Percentiles rank a stretch among this genome's conserved stretches.
Conservation (phyloP, 2,888 invertebrate genomes). For the Mythimna pallens region DNA sequence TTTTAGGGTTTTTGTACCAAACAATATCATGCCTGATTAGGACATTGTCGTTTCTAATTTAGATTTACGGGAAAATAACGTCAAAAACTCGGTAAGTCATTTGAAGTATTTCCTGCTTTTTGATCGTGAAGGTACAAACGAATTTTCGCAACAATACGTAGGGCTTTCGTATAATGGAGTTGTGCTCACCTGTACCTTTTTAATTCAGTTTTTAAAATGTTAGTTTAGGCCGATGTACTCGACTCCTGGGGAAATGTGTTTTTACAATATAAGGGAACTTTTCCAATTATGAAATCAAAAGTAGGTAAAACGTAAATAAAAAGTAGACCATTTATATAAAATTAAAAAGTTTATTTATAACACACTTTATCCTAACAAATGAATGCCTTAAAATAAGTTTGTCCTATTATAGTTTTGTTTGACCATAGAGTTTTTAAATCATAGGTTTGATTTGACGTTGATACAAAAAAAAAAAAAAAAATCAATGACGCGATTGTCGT, state of each 20-base stretch:
- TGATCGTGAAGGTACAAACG: conserved; percentile 34
- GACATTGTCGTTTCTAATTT: conserved; percentile 31
- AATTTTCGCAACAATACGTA: conserved; percentile 32
- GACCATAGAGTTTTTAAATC: too few relatives aligned
- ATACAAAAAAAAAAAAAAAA: too few relatives aligned
- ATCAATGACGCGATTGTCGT: too few relatives aligned
- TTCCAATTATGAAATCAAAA: too few relatives aligned
- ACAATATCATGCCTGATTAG: conserved; percentile 59
- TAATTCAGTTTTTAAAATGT: conserved; percentile 42
- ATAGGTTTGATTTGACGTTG: too few relatives aligned
- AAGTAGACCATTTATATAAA: too few relatives aligned
- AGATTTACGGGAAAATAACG: conserved; percentile 20
- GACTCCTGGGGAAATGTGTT: conserved; percentile 35
- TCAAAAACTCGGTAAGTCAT: conserved; percentile 23
- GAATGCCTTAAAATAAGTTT: too few relatives aligned
- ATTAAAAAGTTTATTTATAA: too few relatives aligned
- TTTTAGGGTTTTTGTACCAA: conserved; percentile 35
- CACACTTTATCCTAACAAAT: too few relatives aligned
- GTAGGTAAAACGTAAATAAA: too few relatives aligned
- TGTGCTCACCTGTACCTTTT: conserved; percentile 39
- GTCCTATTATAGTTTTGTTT: too few relatives aligned
- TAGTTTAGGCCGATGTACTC: conserved; percentile 42
- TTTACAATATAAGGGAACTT: conserved; percentile 1
- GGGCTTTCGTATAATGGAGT: conserved; percentile 13
- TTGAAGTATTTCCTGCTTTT: conserved; percentile 34